Percentiles rank a stretch among this genome's conserved stretches.
Conservation (phyloP, 2,888 invertebrate genomes). For the Cistogaster globosa region DNA sequence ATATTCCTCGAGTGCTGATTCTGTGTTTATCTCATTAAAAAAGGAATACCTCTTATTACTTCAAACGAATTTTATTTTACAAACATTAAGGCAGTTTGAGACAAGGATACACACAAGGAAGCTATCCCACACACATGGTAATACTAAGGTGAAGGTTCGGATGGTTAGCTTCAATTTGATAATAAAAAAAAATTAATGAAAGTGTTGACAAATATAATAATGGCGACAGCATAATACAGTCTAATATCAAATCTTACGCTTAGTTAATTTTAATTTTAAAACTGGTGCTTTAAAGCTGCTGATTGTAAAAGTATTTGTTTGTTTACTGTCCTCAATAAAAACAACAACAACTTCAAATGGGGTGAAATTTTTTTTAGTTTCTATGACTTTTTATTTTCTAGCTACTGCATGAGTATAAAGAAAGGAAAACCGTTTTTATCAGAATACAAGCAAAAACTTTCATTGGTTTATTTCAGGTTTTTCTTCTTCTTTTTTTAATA, state of each 20-base stretch:
- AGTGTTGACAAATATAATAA: slow-evolving; percentile 15
- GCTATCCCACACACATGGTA: too few relatives aligned
- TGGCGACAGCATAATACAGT: slow-evolving; percentile 27
- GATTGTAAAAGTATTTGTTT: slow-evolving; percentile 29
- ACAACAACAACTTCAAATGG: background rate
- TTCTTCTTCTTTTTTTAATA: background rate
- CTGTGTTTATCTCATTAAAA: too few relatives aligned
- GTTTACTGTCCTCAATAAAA: slow-evolving; percentile 18
- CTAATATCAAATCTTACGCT: slow-evolving; percentile 63
- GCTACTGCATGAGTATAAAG: slow-evolving; percentile 5
- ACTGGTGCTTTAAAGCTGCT: slow-evolving; percentile 15
- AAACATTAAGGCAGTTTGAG: too few relatives aligned
- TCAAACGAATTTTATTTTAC: too few relatives aligned
- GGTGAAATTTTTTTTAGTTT: background rate
- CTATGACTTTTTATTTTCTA: background rate
- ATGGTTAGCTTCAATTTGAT: background rate
- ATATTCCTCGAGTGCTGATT: too few relatives aligned
- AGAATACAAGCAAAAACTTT: slow-evolving; percentile 48
- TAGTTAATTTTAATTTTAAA: slow-evolving; percentile 60
- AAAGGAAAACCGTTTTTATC: slow-evolving; percentile 45
- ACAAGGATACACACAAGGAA: too few relatives aligned
- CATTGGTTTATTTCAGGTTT: slow-evolving; percentile 62
- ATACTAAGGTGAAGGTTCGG: too few relatives aligned
- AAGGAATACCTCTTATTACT: too few relatives aligned
- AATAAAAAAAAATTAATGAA: background rate